These are phyloP conservation scores for Cephalopterus ornatus DNA, from an alignment of 2,113 vertebrate species.

Conservation along the genomic window DNA sequence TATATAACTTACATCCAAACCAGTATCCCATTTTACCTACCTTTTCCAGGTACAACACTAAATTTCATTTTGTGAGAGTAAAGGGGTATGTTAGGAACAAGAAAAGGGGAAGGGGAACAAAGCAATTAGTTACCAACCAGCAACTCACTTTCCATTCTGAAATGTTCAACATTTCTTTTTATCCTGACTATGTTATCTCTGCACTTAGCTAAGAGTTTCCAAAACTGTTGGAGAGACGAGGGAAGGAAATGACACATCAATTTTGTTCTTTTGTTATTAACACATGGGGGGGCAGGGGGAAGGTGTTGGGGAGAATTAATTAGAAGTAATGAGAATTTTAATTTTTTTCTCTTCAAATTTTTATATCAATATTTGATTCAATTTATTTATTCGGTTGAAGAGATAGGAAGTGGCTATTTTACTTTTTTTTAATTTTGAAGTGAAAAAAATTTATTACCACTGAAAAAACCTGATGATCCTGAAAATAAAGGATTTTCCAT, in stretches of 20 bases:
- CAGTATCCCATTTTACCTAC: background rate
- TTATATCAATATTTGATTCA: background rate
- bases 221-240: background rate
- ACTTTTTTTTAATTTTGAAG: background rate
- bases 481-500: background rate
- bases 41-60: background rate
- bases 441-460: background rate
- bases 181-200: background rate
- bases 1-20: background rate
- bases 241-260: background rate
- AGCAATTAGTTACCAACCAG: background rate
- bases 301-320: background rate
- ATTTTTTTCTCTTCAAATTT: background rate
- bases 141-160: background rate
- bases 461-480: background rate
- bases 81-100: background rate
- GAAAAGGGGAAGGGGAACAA: background rate
- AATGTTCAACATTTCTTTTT: background rate
- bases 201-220: background rate
- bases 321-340: background rate
- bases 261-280: background rate
- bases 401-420: background rate
- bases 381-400: background rate
- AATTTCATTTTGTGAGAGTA: background rate
- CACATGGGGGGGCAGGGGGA: too few relatives aligned